Evolutionary conservation across 2,113 vertebrate genomes (phyloP), one percentile per base, ranked within the genome.

Genomic region (Phylloscopus trochiloides): DNA sequence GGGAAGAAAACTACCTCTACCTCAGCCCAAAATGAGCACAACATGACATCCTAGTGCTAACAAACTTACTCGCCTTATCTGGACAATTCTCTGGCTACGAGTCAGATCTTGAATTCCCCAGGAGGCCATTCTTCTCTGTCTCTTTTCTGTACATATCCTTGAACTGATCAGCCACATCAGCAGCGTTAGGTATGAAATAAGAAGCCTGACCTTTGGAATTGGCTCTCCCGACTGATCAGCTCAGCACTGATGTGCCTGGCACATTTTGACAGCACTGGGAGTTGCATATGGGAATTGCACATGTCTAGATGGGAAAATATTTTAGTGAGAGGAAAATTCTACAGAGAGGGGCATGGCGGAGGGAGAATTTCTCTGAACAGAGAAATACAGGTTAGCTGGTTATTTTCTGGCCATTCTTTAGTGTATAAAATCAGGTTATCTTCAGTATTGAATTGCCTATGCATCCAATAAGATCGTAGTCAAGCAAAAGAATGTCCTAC

Each of bases 201-300:
- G 91, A 94, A 95, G 70, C 50, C 58, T 94, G 91, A 97, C 93
- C 93, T 97, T 96, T 95, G 91, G 84, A 96, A 96, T 95, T 94
- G 87, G 74, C 52, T 91, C 89, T 97, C 77, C 87, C 12, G 0
- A 88, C 77, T 96, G 95, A 96, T 95, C 95, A 92, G 87, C 55
- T 96, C 89, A 95, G 62, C 84, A 42, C 58, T 94, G 94, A 97
- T 95, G 58, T 88, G 81, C 58, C 77, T 90, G 81, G 93, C 87
- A 91, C 34, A 73, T 95, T 96, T 94, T 96, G 93, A 96, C 95
- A 96, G 93, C 58, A 0, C 84, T 87, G 89, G 74, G 93, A 94
- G 66, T 93, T 95, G 62, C 93, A 47, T 62, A 8, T 72, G 90
- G 91, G 94, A 96, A 91, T 92, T 94, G 52, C 61, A 88, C 32